These are phyloP conservation scores for Eupithecia dodoneata DNA, from an alignment of 2,888 invertebrate genomes.

Conservation along the genomic window DNA sequence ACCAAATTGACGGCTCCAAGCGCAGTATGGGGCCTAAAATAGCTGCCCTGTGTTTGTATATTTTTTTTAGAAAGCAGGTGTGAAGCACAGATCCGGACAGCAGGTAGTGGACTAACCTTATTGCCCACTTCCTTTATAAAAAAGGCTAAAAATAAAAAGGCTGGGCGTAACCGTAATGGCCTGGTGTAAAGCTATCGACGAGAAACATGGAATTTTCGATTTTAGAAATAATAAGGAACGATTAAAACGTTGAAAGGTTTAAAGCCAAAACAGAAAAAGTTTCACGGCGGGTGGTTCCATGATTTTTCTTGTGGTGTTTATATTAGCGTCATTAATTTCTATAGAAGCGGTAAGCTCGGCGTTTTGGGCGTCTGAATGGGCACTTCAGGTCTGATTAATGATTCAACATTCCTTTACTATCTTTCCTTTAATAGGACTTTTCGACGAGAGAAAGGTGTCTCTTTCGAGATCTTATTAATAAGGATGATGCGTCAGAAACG, in stretches of 20 bases:
- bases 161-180: constrained; percentile 60
- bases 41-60: constrained; percentile 66
- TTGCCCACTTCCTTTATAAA: constrained; percentile 76
- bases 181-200: constrained; percentile 65
- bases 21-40: constrained; percentile 62
- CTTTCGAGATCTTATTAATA: constrained; percentile 54
- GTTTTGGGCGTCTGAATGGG: constrained; percentile 56
- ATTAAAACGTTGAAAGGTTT: constrained; percentile 35
- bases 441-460: constrained; percentile 47
- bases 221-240: constrained; percentile 48
- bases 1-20: constrained; percentile 64
- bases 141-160: constrained; percentile 55
- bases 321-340: constrained; percentile 61
- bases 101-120: constrained; percentile 71
- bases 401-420: constrained; percentile 56
- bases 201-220: constrained; percentile 50
- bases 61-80: constrained; percentile 79
- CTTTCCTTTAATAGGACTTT: constrained; percentile 48
- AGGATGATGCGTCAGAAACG: constrained; percentile 64
- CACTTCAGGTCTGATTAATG: constrained; percentile 70
- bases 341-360: constrained; percentile 61
- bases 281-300: constrained; percentile 33
- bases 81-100: constrained; percentile 55
- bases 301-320: constrained; percentile 56
- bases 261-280: constrained; percentile 38